Evolutionary conservation across 1,140 invertebrate species (phyloP), one percentile per base, ranked within the genome.

Genomic region (Eulimnadia texana): DNA sequence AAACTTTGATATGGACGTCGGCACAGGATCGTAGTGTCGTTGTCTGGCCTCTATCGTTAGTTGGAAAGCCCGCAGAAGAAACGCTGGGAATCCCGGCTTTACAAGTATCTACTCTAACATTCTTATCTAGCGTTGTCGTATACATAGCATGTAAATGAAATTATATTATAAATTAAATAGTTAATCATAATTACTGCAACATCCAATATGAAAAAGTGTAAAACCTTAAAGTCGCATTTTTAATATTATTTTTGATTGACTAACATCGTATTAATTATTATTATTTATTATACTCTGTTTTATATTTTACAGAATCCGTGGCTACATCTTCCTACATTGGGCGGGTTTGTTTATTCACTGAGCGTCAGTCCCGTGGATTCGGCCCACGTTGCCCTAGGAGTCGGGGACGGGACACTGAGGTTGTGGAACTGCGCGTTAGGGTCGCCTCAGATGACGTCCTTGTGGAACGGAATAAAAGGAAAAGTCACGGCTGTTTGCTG

Each of bases 391-490:
- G 86, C 85, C 47, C 74, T 88, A 63, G 84, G 83, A 49, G 75
- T 77, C 3, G 84, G 84, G 2, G 86, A 90, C 70, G 78, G 79
- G 47, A 76, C 79, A 64, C 77, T 90, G 11, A 76, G 85, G 27
- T 69, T 90, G 9, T 86, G 84, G 84, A 84, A 85, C 70, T 72
- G 81, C 53, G 77, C 58, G 63, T 70, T 2, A 70, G 77, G 64
- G 69, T 66, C 62, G 27, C 73, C 80, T 60, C 74, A 78, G 57
- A 71, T 84, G 28, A 68, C 68, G 0, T 67, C 65, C 13, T 74
- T 82, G 27, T 86, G 83, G 80, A 80, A 86, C 64, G 83, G 84
- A 62, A 82, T 88, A 10, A 81, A 80, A 67, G 80, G 55, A 2
- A 57, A 57, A 57, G 55, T 57, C 2, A 57, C 27, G 10, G 55